Base-by-base conservation (phyloP, 2,797 vertebrate species). In the Distichodus sexfasciatus region DNA sequence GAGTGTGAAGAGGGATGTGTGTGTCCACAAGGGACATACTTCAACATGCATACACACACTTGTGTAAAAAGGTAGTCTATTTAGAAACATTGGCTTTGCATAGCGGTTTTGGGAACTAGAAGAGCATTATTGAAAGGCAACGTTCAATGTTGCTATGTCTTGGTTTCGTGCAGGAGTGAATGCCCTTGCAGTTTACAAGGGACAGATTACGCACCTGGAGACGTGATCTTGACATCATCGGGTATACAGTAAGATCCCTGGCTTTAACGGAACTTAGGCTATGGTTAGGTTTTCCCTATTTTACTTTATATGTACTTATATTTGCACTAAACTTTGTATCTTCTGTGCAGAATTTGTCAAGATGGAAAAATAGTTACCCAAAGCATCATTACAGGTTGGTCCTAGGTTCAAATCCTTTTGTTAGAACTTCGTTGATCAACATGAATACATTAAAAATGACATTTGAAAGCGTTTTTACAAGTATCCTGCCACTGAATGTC, bases 111-210 rank as follows among this genome's bases (percentile, higher is more conserved):
- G n/a, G n/a, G n/a, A n/a, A 4, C 31, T 35, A 10, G 10, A 35
- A 35, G 4, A n/a, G 51, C 21, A 14, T 31, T 17, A 23, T 29
- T 35, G 33, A 43, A 5, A 38, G 6, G 35, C 21, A 21, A 11
- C 59, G 54, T 59, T 36, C 43, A 15, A 11, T 24, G 12, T 8
- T 53, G 46, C 19, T 53, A 29, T 33, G 4, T 51, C 26, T 1
- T 15, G 63, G 11, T 60, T 7, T 69, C 79, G 6, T 59, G 46
- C 79, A 99, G 97, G 89, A 93, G 79, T 41, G 90, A 94, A 75
- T 99, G 97, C 69, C 94, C 95, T 0, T 99, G 97, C 81, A 93
- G 93, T 74, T 94, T 96, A 81, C 91, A 95, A 35, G 96, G 96
- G 75, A 86, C 90, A 36, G 91, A 95, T 67, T 97, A 97, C 67